Evolutionary conservation across 2,113 vertebrate genomes (phyloP), one percentile per base, ranked within the genome.

Genomic region (Melospiza georgiana): DNA sequence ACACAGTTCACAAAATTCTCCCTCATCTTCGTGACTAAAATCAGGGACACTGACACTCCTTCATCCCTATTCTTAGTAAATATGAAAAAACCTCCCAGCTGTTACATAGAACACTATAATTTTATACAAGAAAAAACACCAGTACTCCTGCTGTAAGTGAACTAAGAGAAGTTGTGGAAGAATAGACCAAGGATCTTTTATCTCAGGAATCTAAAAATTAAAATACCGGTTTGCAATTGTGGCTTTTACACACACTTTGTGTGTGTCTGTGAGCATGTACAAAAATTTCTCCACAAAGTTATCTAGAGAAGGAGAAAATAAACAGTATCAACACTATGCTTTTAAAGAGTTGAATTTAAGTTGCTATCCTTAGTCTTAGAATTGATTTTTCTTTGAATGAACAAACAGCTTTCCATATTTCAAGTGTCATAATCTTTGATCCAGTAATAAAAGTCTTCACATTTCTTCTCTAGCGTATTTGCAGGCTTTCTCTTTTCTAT

Each of bases 51-150:
- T 85, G 44, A 6, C 33, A 51, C 28, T 78, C 82, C 43, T 75
- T 88, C 58, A 72, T 28, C 33, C 76, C 24, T 68, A 22, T 83
- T 96, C 51, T 76, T 79, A 75, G 58, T 10, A 83, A 85, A 79
- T 76, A 19, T 79, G 54, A 59, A 79, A 87, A 83, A 75, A 27
- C 2, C 5, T 78, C 39, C 35, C 51, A 67, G 30, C 48, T 82
- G 23, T 69, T 78, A 49, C 22, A 62, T 23, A 67, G 27, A 74
- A 11, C 31, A 20, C 17, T 84, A 7, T 77, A 41, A 87, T 84
- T 73, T 79, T 69, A 24, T 43, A 46, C 7, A 44, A 59, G 23
- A 48, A 73, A 69, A 79, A 19, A 2, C 20, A 74, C 11, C 16
- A 71, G 3, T 87, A 25, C 7, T 65, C 20, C 28, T 62, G 44